Percentiles rank a stretch among this genome's conserved stretches.
phyloP scores from a whole-genome alignment of 2,888 invertebrate genomes.

The Helleia helle region DNA sequence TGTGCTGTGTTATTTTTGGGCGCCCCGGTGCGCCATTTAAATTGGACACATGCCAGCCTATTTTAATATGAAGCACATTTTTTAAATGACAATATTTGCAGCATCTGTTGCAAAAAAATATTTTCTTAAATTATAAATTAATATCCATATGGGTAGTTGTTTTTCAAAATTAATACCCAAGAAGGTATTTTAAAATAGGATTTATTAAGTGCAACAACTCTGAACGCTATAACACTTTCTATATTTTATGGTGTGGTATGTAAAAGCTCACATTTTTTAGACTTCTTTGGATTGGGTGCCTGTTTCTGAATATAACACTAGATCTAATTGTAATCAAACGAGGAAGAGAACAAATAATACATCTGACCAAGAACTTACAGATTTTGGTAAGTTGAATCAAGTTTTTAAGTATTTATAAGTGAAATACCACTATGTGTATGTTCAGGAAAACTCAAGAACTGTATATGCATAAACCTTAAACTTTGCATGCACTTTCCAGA shows the following conservation, averaged over 20 bases:
- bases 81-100: constrained; percentile 13
- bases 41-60: constrained; percentile 56
- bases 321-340: constrained; percentile 60
- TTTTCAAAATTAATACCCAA: constrained; percentile 60
- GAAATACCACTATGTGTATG: neutral
- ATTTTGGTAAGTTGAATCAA: constrained; percentile 49
- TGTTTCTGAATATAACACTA: constrained; percentile 65
- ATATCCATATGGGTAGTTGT: constrained; percentile 60
- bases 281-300: constrained; percentile 70
- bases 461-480: too few species aligned
- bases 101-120: neutral
- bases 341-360: constrained; percentile 64
- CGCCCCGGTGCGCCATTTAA: constrained; percentile 36
- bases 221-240: constrained; percentile 2
- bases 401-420: neutral
- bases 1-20: constrained; percentile 56
- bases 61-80: constrained; percentile 25
- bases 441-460: too few species aligned
- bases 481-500: too few species aligned
- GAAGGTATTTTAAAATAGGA: constrained; percentile 38
- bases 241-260: constrained; percentile 14
- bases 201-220: neutral
- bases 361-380: constrained; percentile 62
- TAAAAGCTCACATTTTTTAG: constrained; percentile 38
- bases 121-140: neutral